Evolutionary conservation across 92 coral and sea anemone species (phyloP).

Genomic region (Epizoanthus scotinus): DNA sequence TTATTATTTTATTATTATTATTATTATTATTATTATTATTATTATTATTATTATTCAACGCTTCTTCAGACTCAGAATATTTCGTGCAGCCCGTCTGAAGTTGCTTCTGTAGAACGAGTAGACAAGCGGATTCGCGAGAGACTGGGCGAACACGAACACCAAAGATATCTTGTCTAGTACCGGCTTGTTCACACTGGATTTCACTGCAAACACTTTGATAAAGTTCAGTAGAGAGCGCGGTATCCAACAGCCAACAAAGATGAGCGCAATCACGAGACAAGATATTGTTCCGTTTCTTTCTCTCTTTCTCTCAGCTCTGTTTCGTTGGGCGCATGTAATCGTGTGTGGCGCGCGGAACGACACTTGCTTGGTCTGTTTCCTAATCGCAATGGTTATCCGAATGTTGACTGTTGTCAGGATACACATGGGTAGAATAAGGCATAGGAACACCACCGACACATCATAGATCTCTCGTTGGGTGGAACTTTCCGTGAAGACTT

Average conservation of each 20-base stretch:
- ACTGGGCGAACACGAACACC: slow-evolving; percentile 65
- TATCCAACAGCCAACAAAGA: slow-evolving; percentile 66
- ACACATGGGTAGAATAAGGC: slow-evolving; percentile 60
- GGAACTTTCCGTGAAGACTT: not conserved
- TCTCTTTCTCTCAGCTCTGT: slow-evolving; percentile 9
- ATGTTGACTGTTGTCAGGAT: slow-evolving; percentile 45
- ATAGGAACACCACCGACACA: slow-evolving; percentile 44
- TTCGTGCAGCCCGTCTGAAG: slow-evolving; percentile 66
- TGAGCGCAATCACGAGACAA: slow-evolving; percentile 55
- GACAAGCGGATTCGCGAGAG: slow-evolving; percentile 64
- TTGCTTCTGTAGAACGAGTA: slow-evolving; percentile 73
- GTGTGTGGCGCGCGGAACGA: not conserved
- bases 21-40: too few species aligned
- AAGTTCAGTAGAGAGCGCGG: slow-evolving; percentile 64
- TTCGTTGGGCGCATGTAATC: slow-evolving; percentile 10
- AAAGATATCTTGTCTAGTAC: slow-evolving; percentile 64
- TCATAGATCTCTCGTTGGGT: slow-evolving; percentile 48
- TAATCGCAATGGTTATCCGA: slow-evolving; percentile 60
- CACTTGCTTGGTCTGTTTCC: slow-evolving; percentile 35
- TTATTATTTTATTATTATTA: too few species aligned
- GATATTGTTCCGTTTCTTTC: slow-evolving; percentile 61
- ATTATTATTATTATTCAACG: too few species aligned
- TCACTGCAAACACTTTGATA: slow-evolving; percentile 19
- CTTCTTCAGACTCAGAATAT: slow-evolving; percentile 8
- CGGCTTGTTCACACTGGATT: not conserved